Base-by-base conservation (phyloP, 35 echinoderm and acorn worm genomes). In the Hemicentrotus pulcherrimus region DNA sequence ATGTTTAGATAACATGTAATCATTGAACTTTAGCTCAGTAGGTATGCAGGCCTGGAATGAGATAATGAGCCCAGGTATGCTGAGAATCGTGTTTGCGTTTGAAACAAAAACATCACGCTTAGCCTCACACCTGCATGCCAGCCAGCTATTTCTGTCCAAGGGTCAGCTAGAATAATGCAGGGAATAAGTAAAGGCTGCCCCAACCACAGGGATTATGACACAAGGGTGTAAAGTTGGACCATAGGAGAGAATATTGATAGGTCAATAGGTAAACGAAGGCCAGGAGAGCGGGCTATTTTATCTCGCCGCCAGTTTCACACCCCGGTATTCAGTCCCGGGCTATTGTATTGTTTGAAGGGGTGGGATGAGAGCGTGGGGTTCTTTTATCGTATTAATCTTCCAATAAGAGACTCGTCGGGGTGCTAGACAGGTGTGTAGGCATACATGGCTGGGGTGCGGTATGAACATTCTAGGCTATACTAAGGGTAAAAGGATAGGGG, bases 331-430 rank as follows among this genome's bases (percentile, higher is more conserved):
- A 50, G 41, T 93, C 8, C n/a, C 0, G 11, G 46, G 32, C 46
- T 28, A 10, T 93, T 93, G 91, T 93, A 46, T 93, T 58, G 91
- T 93, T 47, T 31, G 8, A 46, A 93, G 32, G 91, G 30, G 88
- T 78, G 88, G 87, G 88, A 47, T 90, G 88, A 32, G 32, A 90
- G 45, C n/a, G 12, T 4, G n/a, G 31, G 32, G 32, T 58, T 31
- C 91, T 93, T 93, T 93, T 93, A 48, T 93, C 46, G 48, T 33
- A 93, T 58, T 93, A 93, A 93, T 58, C 91, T 93, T 32, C 91
- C 91, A 93, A 93, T 93, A 93, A 93, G 30, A 15, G 9, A 93
- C 91, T 46, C 91, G 12, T 93, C 14, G 91, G 91, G 91, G 91
- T 93, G 91, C 48, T 4, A 93, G 91, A 93, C 91, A 93, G 91